phyloP scores from a whole-genome alignment of 2,113 vertebrate genomes.

The Macrotus californicus region DNA sequence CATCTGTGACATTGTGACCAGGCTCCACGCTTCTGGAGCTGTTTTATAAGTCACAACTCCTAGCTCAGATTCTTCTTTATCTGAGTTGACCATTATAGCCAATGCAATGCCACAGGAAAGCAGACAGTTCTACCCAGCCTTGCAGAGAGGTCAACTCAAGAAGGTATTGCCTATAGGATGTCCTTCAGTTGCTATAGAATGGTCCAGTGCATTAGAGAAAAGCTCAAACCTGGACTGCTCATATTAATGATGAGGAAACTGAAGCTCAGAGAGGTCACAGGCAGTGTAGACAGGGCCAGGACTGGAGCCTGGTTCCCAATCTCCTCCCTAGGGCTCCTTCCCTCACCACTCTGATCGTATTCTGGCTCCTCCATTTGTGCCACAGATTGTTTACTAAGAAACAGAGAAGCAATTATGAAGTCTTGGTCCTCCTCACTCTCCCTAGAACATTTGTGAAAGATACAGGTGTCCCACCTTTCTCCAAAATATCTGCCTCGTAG shows the following conservation, averaged over 20 bases:
- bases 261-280: neutral
- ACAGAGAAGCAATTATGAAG: neutral
- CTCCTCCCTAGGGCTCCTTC: neutral
- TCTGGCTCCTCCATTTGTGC: neutral
- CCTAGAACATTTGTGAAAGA: neutral
- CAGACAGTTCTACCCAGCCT: neutral
- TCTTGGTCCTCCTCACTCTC: neutral
- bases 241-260: neutral
- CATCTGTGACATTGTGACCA: neutral
- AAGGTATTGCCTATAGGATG: neutral
- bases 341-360: neutral
- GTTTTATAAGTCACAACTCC: neutral
- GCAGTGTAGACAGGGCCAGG: neutral
- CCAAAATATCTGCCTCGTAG: neutral
- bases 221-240: neutral
- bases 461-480: neutral
- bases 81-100: neutral
- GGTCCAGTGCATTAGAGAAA: neutral
- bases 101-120: neutral
- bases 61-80: neutral
- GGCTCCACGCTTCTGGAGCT: neutral
- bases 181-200: neutral
- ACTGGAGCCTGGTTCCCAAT: neutral
- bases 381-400: neutral
- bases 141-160: neutral